Conservation (phyloP, 2,797 vertebrate genomes). For the Coreius guichenoti region DNA sequence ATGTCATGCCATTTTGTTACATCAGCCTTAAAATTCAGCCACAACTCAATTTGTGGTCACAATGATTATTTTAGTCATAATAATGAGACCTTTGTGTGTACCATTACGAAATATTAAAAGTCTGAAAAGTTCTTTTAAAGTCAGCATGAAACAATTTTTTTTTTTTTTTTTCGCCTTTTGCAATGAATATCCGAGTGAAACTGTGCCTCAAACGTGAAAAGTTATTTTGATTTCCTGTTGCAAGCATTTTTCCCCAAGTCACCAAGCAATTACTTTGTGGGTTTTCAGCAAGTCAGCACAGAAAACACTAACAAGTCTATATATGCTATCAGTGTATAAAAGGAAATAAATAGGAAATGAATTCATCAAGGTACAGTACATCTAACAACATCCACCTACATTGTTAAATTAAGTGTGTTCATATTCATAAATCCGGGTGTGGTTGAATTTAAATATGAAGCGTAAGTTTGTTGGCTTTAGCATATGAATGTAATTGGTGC, state of each 20-base stretch:
- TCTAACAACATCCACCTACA: neutral
- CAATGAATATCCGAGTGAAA: too few species aligned
- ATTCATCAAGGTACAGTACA: neutral
- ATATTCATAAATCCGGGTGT: neutral
- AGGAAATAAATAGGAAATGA: neutral
- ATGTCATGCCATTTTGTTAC: neutral
- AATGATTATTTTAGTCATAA: neutral
- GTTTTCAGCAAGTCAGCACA: neutral
- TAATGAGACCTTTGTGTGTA: too few species aligned
- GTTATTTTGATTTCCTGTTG: too few species aligned
- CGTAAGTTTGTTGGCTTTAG: neutral
- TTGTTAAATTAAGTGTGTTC: neutral
- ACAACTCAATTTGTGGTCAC: neutral
- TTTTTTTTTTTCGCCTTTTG: too few species aligned
- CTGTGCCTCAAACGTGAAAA: too few species aligned
- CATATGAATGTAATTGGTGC: neutral
- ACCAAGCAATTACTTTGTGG: too few species aligned
- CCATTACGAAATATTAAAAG: too few species aligned
- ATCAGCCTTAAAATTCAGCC: neutral
- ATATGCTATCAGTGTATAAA: neutral
- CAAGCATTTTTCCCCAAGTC: too few species aligned
- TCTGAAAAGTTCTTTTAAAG: too few species aligned
- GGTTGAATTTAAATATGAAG: neutral
- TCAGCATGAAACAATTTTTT: too few species aligned
- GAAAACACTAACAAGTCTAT: neutral